These are phyloP conservation scores for Coccyzus lansbergi DNA, from an alignment of 2,797 vertebrate species.

Conservation along the genomic window DNA sequence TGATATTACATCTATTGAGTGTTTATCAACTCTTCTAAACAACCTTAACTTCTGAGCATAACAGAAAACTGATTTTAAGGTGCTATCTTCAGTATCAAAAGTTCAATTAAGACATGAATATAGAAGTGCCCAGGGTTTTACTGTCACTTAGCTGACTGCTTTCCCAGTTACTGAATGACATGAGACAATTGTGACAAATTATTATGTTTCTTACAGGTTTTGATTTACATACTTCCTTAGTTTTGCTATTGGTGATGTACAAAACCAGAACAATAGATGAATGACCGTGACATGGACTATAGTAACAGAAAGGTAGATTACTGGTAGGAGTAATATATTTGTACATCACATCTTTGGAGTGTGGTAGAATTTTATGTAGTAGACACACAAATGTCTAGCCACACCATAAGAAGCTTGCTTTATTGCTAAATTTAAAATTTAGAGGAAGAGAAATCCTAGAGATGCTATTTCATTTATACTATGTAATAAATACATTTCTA, in stretches of 20 bases:
- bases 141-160: neutral
- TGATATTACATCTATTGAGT: neutral
- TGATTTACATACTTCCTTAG: neutral
- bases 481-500: neutral
- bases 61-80: neutral
- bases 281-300: neutral
- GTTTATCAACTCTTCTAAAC: neutral
- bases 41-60: neutral
- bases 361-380: slow-evolving; percentile 1
- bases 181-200: neutral
- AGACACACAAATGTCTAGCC: neutral
- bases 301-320: neutral
- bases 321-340: neutral
- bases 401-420: neutral
- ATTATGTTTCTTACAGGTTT: neutral
- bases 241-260: neutral
- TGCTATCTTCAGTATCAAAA: neutral
- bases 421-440: slow-evolving; percentile 16
- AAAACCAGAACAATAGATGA: neutral
- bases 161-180: neutral
- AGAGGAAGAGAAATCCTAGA: neutral
- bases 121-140: neutral
- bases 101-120: neutral
- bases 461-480: slow-evolving; percentile 7
- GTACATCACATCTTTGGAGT: neutral